Base-by-base conservation (phyloP, 2,113 vertebrate genomes). In the Nothoprocta perdicaria region DNA sequence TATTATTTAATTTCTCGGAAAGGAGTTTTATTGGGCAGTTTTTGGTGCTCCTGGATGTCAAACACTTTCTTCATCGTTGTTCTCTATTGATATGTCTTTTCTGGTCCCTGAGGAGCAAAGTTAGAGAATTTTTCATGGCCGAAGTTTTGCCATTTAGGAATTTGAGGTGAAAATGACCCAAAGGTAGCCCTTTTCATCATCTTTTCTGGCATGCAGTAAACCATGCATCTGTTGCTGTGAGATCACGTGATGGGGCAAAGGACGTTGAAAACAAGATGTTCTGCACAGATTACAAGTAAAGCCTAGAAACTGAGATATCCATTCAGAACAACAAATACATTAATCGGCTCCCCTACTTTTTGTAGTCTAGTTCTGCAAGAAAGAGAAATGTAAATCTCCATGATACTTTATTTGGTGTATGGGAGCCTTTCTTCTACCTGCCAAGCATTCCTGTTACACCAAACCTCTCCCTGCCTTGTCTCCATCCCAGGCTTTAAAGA, bases 11-110 rank as follows among this genome's bases (percentile, higher is more conserved):
- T 88, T 94, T 76, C 24, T 92, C 12, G 0, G 88, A 93, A 93
- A 76, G 86, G 21, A 81, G 40, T 68, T 93, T 91, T 86, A 50
- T 48, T 66, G 86, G 84, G 92, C 48, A 84, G n/a, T 48, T 94
- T n/a, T 45, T n/a, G 72, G 19, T 62, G 83, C 46, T 88, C 29
- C 60, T 84, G 83, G n/a, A 65, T 90, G 35, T 75, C 52, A 91
- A 68, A 60, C 6, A 48, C 22, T 57, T 19, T 78, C 80, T 86
- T 68, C 40, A 63, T 83, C 27, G 33, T 22, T 0, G 17, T 75
- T 80, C 38, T 63, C 16, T 75, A 6, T 18, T 86, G 40, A 40
- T 1, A 4, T 35, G 29, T 90, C 14, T 67, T 72, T 52, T 86
- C 31, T 80, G 66, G 24, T 14, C 11, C n/a, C 73, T 58, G 5